phyloP scores from a whole-genome alignment of 2,888 invertebrate genomes.

The Heliconius sara region DNA sequence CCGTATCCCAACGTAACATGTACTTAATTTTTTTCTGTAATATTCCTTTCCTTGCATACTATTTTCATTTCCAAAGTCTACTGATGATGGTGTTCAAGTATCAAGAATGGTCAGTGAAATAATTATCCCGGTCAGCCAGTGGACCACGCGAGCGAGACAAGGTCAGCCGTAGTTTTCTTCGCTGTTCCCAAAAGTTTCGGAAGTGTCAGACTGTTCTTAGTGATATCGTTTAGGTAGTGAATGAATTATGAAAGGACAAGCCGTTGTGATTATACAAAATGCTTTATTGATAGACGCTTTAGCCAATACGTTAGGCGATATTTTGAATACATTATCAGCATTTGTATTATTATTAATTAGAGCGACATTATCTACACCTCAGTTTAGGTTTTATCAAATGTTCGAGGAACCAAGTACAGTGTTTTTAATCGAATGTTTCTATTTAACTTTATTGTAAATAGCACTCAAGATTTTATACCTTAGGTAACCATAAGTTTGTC shows the following conservation, averaged over 20 bases:
- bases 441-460: conserved; percentile 60
- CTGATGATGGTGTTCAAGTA: conserved; percentile 52
- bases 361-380: conserved; percentile 55
- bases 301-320: conserved; percentile 76
- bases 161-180: conserved; percentile 81
- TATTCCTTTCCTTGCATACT: conserved; percentile 20
- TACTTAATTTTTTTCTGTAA: neutral
- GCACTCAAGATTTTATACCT: conserved; percentile 34
- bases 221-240: conserved; percentile 80
- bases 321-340: conserved; percentile 76
- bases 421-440: conserved; percentile 66
- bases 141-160: conserved; percentile 73
- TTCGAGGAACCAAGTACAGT: conserved; percentile 67
- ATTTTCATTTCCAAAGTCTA: conserved; percentile 24
- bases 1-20: conserved; percentile 5
- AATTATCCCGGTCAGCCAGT: conserved; percentile 66
- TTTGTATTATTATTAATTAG: conserved; percentile 60
- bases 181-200: conserved; percentile 82
- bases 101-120: conserved; percentile 59
- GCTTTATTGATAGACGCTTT: conserved; percentile 82
- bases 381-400: conserved; percentile 68
- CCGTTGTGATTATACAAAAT: conserved; percentile 81
- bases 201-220: conserved; percentile 81
- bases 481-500: neutral
- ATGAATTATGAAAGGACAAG: conserved; percentile 73